Conservation (phyloP, 2,797 vertebrate genomes). For the Falco peregrinus region DNA sequence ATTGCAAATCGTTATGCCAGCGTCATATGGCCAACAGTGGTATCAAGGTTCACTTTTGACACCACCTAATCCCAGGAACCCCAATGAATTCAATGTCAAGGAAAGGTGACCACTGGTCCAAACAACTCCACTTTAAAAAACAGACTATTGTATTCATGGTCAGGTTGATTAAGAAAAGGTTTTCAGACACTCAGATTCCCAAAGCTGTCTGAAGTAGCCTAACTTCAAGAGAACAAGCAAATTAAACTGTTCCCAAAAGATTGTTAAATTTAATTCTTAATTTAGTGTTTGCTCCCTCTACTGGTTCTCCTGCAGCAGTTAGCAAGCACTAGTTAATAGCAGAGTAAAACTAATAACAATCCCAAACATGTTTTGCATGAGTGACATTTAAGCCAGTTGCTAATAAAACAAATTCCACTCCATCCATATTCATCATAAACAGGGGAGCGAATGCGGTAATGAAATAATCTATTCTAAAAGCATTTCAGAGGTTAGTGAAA, state of each 20-base stretch:
- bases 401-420: constrained; percentile 34
- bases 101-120: background rate
- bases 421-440: constrained; percentile 19
- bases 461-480: constrained; percentile 18
- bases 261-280: background rate
- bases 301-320: constrained; percentile 14
- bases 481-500: constrained; percentile 32
- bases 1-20: background rate
- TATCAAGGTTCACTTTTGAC: background rate
- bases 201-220: background rate
- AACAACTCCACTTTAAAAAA: background rate
- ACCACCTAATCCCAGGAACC: background rate
- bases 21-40: background rate
- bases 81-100: background rate
- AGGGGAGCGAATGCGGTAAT: background rate
- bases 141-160: background rate
- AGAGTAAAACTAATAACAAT: background rate
- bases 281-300: constrained; percentile 56
- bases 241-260: background rate
- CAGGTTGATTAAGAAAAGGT: background rate
- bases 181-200: background rate
- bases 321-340: background rate
- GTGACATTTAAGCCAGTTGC: background rate
- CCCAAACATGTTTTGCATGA: background rate
- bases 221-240: background rate